Evolutionary conservation across 2,797 vertebrate genomes (phyloP), one percentile per base, ranked within the genome.

Genomic region (Crocodylus rhombifer): DNA sequence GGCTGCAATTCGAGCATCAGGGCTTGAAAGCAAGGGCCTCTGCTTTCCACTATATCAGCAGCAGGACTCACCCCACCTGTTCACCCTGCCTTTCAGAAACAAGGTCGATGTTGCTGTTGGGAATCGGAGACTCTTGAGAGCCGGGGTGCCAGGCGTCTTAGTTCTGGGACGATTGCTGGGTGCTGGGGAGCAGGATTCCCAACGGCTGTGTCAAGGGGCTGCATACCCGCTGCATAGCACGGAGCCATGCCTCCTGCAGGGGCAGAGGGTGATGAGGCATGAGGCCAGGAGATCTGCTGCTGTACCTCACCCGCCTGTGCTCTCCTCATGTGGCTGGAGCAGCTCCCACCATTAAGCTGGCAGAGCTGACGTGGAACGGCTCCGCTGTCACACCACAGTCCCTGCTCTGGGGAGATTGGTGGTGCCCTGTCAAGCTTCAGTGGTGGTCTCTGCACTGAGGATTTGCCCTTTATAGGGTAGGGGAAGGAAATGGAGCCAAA

Each of bases 211-310:
- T 21, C 5, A 30, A 64, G 73, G 21, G 63, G 6, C 36, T 79
- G n/a, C 71, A 62, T 3, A 3, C 56, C 55, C 63, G 2, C 5
- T 3, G 21, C 57, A 12, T 57, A 30, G 2, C 17, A 5, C 51
- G 77, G 0, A 0, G 0, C 25, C 33, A 51, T n/a, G 26, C 12
- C 28, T 64, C 28, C 63, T n/a, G 4, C 26, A 15, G 28, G 6
- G 63, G 63, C n/a, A 51, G 42, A 51, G 42, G 10, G 42, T 11
- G 42, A 51, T 42, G 73, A 56, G 4, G 4, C 0, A 1, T 15
- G 77, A 1, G 2, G 8, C 0, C 2, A 62, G 90, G 58, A 75
- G 58, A 17, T 57, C 57, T 16, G 30, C 76, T 60, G 36, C 28
- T 11, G 1, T 0, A 61, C 51, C 62, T 28, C 25, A 20, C 28